Conservation (phyloP, 2,888 invertebrate genomes). For the Pteria penguin region DNA sequence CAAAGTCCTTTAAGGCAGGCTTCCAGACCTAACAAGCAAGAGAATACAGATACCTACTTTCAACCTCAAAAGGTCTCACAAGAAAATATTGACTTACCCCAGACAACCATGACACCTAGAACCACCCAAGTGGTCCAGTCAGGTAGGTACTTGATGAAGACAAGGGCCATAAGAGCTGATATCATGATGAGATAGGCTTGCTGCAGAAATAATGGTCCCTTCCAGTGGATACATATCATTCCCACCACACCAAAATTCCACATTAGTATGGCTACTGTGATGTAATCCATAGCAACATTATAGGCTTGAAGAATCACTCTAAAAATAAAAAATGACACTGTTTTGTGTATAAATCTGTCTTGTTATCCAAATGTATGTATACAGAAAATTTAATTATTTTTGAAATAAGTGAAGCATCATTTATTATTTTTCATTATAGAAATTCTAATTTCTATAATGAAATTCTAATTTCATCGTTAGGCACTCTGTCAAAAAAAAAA, state of each 20-base stretch:
- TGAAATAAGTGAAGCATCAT: no score
- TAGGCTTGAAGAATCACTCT: conserved; percentile 95
- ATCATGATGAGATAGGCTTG: conserved; percentile 96
- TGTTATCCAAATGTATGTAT: neutral
- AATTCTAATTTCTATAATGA: no score
- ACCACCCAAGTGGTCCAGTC: conserved; percentile 99
- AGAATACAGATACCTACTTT: no score
- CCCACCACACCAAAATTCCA: conserved; percentile 98
- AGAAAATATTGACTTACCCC: conserved; percentile 92
- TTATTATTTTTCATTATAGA: no score
- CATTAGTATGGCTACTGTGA: conserved; percentile 91
- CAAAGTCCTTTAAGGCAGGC: no score
- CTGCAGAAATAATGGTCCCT: conserved; percentile 95
- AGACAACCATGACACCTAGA: conserved; percentile 96
- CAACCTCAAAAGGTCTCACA: no score
- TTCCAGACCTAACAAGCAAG: no score
- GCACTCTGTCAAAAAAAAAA: no score
- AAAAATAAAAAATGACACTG: conserved; percentile 67
- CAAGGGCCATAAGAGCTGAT: conserved; percentile 97
- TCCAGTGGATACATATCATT: conserved; percentile 99
- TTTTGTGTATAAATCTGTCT: neutral
- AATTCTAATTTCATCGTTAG: no score
- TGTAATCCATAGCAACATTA: conserved; percentile 97
- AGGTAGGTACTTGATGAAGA: conserved; percentile 98
- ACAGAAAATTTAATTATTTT: no score